Evolutionary conservation across 2,113 vertebrate genomes (phyloP).

Genomic region (Pyxicephalus adspersus): DNA sequence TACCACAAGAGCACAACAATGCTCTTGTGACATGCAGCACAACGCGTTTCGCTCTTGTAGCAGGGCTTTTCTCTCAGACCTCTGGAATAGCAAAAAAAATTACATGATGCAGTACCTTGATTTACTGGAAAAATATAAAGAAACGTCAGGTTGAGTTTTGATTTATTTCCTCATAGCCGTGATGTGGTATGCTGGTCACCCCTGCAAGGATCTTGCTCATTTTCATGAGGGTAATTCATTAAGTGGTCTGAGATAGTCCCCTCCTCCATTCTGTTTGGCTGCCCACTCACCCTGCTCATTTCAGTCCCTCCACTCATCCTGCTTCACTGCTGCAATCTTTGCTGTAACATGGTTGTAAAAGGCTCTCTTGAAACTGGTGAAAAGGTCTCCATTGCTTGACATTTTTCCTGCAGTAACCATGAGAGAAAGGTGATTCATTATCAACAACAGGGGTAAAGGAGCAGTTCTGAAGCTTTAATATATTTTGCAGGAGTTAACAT

Average conservation of each 20-base stretch:
- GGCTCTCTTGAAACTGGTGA: constrained; percentile 27
- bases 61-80: neutral
- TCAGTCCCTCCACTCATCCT: constrained; percentile 57
- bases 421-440: neutral
- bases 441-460: neutral
- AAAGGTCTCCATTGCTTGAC: constrained; percentile 12
- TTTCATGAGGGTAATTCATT: constrained; percentile 1
- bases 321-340: constrained; percentile 61
- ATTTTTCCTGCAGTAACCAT: constrained; percentile 1
- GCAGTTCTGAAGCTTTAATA: neutral
- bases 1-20: neutral
- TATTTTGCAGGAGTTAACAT: neutral
- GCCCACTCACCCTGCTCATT: neutral
- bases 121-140: neutral
- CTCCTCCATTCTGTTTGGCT: neutral
- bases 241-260: neutral
- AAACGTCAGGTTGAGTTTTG: neutral
- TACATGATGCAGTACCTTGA: neutral
- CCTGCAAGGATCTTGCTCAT: constrained; percentile 16
- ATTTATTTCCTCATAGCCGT: neutral
- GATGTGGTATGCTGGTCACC: neutral
- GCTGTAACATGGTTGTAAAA: constrained; percentile 50
- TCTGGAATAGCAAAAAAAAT: neutral
- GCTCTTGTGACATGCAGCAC: neutral
- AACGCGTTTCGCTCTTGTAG: neutral